phyloP scores from a whole-genome alignment of 2,113 vertebrate species.

The rat (Rattus norvegicus) region DNA sequence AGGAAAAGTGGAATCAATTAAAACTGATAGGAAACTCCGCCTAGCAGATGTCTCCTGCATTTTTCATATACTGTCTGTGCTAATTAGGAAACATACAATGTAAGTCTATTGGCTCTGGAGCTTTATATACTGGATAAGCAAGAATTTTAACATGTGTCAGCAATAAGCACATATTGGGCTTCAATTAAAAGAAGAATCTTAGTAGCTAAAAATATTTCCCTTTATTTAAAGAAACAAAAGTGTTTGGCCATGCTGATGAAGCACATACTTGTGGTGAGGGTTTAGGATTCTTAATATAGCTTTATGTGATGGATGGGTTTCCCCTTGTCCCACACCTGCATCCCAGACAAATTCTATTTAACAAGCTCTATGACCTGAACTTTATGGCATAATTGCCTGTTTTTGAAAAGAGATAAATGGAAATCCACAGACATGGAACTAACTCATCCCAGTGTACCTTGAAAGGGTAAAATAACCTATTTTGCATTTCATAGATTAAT shows the following conservation, averaged over 20 bases:
- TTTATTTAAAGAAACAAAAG: conserved; percentile 26
- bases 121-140: conserved; percentile 65
- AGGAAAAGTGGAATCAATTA: conserved; percentile 29
- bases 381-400: background rate
- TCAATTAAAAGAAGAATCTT: conserved; percentile 69
- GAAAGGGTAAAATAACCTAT: background rate
- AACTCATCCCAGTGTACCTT: conserved; percentile 12
- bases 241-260: conserved; percentile 54
- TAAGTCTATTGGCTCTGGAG: conserved; percentile 64
- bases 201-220: conserved; percentile 67
- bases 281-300: conserved; percentile 33
- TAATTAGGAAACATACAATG: conserved; percentile 75
- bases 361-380: conserved; percentile 11
- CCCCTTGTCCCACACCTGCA: background rate
- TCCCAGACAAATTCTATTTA: conserved; percentile 36
- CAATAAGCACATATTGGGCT: conserved; percentile 72
- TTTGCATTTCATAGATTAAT: conserved; percentile 15
- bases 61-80: conserved; percentile 61
- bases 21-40: conserved; percentile 59
- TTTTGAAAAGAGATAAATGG: conserved; percentile 51
- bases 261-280: background rate
- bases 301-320: background rate
- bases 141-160: conserved; percentile 75
- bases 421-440: background rate
- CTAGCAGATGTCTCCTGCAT: conserved; percentile 56